A percentile compares a stretch with the other conserved stretches of the same genome.
These are phyloP conservation scores for Epistrophe grossulariae DNA, from an alignment of 2,888 invertebrate species.

Conservation along the genomic window DNA sequence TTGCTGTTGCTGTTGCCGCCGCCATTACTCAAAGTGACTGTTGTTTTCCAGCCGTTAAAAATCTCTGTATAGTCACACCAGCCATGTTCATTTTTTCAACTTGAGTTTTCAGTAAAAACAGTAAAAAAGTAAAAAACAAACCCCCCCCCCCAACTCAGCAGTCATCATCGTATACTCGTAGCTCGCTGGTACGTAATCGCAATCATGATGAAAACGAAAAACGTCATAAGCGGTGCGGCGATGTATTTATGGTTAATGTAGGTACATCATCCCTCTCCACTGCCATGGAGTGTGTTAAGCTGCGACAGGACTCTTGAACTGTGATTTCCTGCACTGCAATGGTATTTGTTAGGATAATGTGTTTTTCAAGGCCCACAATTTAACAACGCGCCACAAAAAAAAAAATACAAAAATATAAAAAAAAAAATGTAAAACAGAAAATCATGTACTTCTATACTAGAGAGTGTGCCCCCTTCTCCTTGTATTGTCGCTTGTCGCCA, in stretches of 20 bases:
- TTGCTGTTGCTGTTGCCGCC: constrained; percentile 44
- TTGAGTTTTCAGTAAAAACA: constrained; percentile 37
- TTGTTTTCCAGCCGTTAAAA: constrained; percentile 73
- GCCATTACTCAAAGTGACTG: constrained; percentile 70
- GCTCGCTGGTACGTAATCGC: background rate
- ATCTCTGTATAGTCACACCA: constrained; percentile 68
- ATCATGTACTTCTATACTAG: background rate
- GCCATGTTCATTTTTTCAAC: constrained; percentile 64
- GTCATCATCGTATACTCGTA: constrained; percentile 30
- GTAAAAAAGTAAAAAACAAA: constrained; percentile 28
- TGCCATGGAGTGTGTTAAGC: constrained; percentile 59
- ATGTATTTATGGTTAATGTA: constrained; percentile 9
- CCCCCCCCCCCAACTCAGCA: constrained; percentile 42
- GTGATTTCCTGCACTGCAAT: constrained; percentile 73
- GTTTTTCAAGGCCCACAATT: constrained; percentile 71
- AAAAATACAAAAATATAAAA: constrained; percentile 12
- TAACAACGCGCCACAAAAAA: constrained; percentile 48
- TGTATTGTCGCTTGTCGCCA: constrained; percentile 19
- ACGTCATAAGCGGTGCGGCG: constrained; percentile 43
- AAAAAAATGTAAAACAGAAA: constrained; percentile 6
- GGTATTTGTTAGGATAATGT: constrained; percentile 72
- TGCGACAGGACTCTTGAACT: constrained; percentile 76
- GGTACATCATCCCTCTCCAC: constrained; percentile 15
- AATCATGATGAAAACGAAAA: constrained; percentile 29
- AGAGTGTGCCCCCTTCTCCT: background rate